Conservation (phyloP, 2,888 invertebrate species). For the Campoletis raptor region DNA sequence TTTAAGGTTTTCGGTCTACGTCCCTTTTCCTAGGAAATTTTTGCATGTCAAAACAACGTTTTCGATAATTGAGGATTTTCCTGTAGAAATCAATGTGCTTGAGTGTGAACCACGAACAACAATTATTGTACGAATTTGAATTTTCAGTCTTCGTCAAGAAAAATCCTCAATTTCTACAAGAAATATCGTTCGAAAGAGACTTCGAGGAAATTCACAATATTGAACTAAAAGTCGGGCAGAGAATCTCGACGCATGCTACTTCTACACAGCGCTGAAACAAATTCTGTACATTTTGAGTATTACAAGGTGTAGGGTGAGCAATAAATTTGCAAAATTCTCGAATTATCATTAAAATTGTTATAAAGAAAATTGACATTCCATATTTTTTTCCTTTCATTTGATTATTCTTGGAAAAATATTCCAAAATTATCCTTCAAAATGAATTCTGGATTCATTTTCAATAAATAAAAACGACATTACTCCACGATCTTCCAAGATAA, state of each 20-base stretch:
- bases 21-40: conserved; percentile 41
- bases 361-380: not conserved
- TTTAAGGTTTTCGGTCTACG: conserved; percentile 21
- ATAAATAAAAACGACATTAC: not conserved
- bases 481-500: not conserved
- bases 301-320: conserved; percentile 12
- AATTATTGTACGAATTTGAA: not conserved
- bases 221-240: conserved; percentile 59
- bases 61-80: conserved; percentile 40
- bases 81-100: not conserved
- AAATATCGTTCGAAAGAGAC: conserved; percentile 57
- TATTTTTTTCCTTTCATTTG: not conserved
- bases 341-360: not conserved
- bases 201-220: conserved; percentile 40
- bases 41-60: conserved; percentile 29
- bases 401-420: not conserved
- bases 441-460: not conserved
- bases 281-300: conserved; percentile 67
- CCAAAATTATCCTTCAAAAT: not conserved
- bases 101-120: conserved; percentile 16
- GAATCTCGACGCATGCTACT: conserved; percentile 76
- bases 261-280: conserved; percentile 75
- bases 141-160: conserved; percentile 5
- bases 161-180: conserved; percentile 57
- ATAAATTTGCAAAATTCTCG: conserved; percentile 13